Evolutionary conservation across 2,113 vertebrate genomes (phyloP).

Genomic region (Pithys albifrons): DNA sequence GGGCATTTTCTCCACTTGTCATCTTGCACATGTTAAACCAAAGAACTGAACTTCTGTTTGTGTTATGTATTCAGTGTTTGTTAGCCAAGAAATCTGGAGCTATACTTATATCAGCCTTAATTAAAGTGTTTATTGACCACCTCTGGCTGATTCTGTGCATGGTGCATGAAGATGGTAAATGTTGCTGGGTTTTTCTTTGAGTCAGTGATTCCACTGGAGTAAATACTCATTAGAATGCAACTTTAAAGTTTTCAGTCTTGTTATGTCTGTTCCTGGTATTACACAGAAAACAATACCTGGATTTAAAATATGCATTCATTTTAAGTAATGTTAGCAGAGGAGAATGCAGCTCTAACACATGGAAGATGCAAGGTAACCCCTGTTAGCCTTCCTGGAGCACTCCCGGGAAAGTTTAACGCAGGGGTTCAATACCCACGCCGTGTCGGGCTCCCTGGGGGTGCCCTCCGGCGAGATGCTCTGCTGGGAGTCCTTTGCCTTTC

Average conservation of each 20-base stretch:
- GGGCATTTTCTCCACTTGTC: conserved; percentile 23
- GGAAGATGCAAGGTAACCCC: neutral
- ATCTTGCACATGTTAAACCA: neutral
- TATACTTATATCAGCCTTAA: neutral
- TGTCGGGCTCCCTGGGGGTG: neutral
- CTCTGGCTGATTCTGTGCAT: neutral
- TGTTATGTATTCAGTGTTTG: neutral
- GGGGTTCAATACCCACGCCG: accelerated
- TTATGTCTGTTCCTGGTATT: neutral
- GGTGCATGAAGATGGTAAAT: neutral
- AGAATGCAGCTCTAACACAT: neutral
- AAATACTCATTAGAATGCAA: neutral
- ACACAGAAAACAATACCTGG: neutral
- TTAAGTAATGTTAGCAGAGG: neutral
- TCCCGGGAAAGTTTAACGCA: neutral
- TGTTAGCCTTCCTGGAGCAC: neutral
- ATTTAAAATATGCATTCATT: neutral
- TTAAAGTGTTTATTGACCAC: neutral
- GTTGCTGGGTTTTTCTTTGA: neutral
- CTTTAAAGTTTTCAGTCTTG: neutral
- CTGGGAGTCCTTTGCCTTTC: neutral
- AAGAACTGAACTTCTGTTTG: neutral
- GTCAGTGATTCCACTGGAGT: neutral
- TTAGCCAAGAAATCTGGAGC: conserved; percentile 12
- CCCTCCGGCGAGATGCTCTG: neutral